phyloP scores from a whole-genome alignment of 2,888 invertebrate genomes.

The Leucophenga maculata region DNA sequence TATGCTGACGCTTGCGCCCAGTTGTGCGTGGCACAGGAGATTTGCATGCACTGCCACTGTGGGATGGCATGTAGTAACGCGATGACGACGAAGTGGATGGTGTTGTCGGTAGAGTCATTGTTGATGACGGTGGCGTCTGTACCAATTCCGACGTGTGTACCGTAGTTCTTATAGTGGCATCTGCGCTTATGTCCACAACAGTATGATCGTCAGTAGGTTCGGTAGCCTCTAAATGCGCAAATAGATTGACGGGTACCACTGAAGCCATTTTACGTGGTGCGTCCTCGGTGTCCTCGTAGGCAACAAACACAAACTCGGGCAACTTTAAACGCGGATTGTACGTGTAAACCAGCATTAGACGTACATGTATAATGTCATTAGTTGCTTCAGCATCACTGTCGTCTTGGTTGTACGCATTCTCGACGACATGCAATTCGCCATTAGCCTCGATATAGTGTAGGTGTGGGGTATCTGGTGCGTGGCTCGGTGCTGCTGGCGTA shows the following conservation, averaged over 20 bases:
- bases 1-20: conserved; percentile 4
- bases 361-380: not conserved
- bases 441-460: not conserved
- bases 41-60: no score
- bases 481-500: not conserved
- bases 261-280: not conserved
- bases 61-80: no score
- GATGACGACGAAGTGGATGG: not conserved
- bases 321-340: not conserved
- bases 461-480: not conserved
- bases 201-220: not conserved
- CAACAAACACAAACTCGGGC: not conserved
- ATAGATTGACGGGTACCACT: not conserved
- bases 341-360: not conserved
- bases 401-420: not conserved
- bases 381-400: not conserved
- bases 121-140: not conserved
- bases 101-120: not conserved
- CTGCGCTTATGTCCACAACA: not conserved
- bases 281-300: not conserved
- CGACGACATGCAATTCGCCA: not conserved
- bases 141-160: not conserved
- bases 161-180: not conserved
- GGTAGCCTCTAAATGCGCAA: not conserved
- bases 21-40: not conserved